Conservation (phyloP, 2,888 invertebrate species). For the Linnaemya vulpina region DNA sequence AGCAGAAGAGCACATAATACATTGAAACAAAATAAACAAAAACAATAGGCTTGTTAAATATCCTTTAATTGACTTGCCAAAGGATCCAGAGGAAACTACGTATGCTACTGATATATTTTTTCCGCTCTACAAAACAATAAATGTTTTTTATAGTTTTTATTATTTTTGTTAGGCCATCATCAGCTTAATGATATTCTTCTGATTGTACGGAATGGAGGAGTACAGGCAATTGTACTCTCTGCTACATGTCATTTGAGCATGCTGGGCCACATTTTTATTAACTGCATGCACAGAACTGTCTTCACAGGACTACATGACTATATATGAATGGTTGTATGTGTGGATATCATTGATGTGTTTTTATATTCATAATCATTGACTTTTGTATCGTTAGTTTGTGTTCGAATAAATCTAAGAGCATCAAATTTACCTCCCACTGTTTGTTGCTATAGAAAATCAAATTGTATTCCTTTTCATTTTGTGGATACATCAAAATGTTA, state of each 20-base stretch:
- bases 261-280: constrained; percentile 22
- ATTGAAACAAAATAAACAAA: neutral
- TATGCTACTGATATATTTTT: neutral
- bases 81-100: neutral
- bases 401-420: constrained; percentile 11
- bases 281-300: neutral
- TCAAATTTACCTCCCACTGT: constrained; percentile 36
- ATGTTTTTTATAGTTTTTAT: neutral
- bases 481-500: constrained; percentile 18
- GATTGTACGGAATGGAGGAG: neutral
- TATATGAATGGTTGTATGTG: neutral
- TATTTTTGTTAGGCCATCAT: neutral
- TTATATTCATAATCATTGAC: constrained; percentile 18
- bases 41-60: neutral
- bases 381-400: constrained; percentile 11
- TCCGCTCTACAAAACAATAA: neutral
- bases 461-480: neutral
- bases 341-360: neutral
- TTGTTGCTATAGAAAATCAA: constrained; percentile 4
- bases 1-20: neutral
- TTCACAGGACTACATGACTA: neutral
- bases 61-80: constrained; percentile 1
- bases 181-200: neutral
- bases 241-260: neutral
- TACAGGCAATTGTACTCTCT: neutral